These are phyloP conservation scores for Gnatocerus cornutus DNA, from an alignment of 2,888 invertebrate genomes.

Conservation along the genomic window DNA sequence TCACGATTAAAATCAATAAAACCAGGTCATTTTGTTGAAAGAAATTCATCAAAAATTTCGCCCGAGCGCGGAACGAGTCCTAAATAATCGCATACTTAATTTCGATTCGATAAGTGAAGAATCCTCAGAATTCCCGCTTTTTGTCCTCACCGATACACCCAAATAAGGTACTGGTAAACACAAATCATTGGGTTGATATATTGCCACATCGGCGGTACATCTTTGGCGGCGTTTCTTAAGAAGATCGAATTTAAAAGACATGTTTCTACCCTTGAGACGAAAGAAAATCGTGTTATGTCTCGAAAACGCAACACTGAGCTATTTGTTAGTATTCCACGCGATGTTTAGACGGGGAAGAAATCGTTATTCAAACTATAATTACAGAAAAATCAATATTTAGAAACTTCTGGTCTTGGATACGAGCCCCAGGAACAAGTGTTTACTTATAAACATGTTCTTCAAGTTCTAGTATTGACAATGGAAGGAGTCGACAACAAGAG, in stretches of 20 bases:
- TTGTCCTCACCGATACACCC: slow-evolving; percentile 36
- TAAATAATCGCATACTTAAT: background rate
- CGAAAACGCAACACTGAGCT: too few species aligned
- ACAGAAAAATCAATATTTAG: slow-evolving; percentile 23
- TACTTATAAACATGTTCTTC: slow-evolving; percentile 24
- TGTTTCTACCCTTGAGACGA: background rate
- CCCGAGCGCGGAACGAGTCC: background rate
- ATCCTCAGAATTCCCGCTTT: slow-evolving; percentile 33
- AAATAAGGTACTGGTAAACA: slow-evolving; percentile 43
- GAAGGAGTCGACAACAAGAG: background rate
- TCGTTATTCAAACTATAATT: too few species aligned
- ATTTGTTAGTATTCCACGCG: too few species aligned
- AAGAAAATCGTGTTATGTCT: background rate
- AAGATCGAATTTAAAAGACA: slow-evolving; percentile 4
- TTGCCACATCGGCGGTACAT: slow-evolving; percentile 39
- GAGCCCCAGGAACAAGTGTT: slow-evolving; percentile 6
- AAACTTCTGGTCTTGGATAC: slow-evolving; percentile 15
- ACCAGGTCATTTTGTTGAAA: too few species aligned
- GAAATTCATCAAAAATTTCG: too few species aligned
- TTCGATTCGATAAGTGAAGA: background rate
- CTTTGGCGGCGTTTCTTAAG: slow-evolving; percentile 23
- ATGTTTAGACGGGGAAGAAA: too few species aligned
- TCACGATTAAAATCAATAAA: too few species aligned
- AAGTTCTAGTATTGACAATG: slow-evolving; percentile 15
- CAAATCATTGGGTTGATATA: slow-evolving; percentile 49